Evolutionary conservation across 2,113 vertebrate genomes (phyloP).

Genomic region (Tetrao urogallus): DNA sequence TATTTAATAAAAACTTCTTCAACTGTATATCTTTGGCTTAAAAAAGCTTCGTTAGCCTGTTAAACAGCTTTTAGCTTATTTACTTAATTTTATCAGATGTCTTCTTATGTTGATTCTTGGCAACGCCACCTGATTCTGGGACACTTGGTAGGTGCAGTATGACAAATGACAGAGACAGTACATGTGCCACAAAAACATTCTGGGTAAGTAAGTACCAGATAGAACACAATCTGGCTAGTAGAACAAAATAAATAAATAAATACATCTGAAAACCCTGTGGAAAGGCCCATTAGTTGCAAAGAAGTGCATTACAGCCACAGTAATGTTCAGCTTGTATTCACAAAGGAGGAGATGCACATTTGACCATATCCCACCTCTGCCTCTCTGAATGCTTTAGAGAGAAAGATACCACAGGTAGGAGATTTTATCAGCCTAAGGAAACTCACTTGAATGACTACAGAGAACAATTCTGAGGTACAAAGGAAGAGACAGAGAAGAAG

Average conservation of each 20-base stretch:
- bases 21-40: background rate
- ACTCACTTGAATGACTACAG: background rate
- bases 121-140: background rate
- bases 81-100: background rate
- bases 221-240: background rate
- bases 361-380: background rate
- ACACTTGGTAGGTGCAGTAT: background rate
- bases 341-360: background rate
- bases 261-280: background rate
- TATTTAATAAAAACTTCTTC: background rate
- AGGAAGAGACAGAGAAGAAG: background rate
- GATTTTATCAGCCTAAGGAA: background rate
- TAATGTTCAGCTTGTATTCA: background rate
- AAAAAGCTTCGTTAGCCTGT: background rate
- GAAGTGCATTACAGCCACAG: background rate
- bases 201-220: constrained; percentile 7
- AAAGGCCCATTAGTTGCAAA: background rate
- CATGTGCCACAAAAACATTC: background rate
- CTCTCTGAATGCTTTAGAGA: background rate
- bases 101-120: background rate
- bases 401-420: background rate
- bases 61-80: background rate
- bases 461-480: background rate
- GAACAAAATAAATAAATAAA: background rate
- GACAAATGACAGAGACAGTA: background rate